A percentile compares a stretch with the other conserved stretches of the same genome.
These are phyloP conservation scores for Tryphoninae sp. DNA, from an alignment of 2,888 invertebrate species.

Conservation along the genomic window DNA sequence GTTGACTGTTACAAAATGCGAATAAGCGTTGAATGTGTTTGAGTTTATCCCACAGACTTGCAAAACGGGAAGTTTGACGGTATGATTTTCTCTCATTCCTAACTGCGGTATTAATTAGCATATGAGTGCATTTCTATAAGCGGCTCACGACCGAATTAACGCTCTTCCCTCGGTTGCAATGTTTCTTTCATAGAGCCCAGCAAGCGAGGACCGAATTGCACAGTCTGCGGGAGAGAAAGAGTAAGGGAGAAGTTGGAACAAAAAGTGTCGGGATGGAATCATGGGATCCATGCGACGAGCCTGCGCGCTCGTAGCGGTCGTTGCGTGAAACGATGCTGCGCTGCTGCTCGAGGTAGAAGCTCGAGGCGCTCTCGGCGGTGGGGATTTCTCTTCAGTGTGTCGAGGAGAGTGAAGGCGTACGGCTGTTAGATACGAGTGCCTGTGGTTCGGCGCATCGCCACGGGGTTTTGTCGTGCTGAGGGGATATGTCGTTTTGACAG, in stretches of 20 bases:
- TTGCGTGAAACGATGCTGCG: constrained; percentile 53
- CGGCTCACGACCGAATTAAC: constrained; percentile 48
- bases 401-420: not conserved
- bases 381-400: constrained; percentile 21
- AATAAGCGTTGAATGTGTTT: not conserved
- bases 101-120: constrained; percentile 41
- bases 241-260: not conserved
- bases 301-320: constrained; percentile 40
- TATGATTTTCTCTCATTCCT: not conserved
- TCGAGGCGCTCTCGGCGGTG: constrained; percentile 7
- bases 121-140: constrained; percentile 22
- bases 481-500: constrained; percentile 52
- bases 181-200: constrained; percentile 10
- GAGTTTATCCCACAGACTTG: not conserved
- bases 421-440: constrained; percentile 28
- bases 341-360: not conserved
- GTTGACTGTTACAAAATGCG: not conserved
- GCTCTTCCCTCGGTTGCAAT: constrained; percentile 34
- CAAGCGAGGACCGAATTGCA: not conserved
- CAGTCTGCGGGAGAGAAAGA: not conserved
- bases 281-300: constrained; percentile 28
- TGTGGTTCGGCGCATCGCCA: constrained; percentile 24
- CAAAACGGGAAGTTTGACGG: not conserved
- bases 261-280: not conserved
- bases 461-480: constrained; percentile 22